Conservation (phyloP, 2,888 invertebrate genomes). For the Drosophila cognata region DNA sequence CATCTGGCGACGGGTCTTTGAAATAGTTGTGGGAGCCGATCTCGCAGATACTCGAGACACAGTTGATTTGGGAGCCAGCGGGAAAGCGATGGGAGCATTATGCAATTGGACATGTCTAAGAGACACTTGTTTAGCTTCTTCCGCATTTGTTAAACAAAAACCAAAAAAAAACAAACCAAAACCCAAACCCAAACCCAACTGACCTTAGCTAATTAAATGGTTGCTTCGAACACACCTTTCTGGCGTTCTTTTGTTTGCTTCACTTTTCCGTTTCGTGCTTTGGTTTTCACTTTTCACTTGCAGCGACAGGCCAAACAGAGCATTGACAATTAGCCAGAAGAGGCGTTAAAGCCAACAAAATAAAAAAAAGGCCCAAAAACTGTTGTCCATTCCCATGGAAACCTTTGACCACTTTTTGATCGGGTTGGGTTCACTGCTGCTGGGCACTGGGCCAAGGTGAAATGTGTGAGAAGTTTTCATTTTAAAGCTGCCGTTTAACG, state of each 20-base stretch:
- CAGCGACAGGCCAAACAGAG: slow-evolving; percentile 52
- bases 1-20: slow-evolving; percentile 41
- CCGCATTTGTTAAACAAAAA: slow-evolving; percentile 14
- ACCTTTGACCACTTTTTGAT: slow-evolving; percentile 30
- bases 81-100: slow-evolving; percentile 18
- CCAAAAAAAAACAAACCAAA: neutral
- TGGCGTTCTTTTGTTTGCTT: slow-evolving; percentile 15
- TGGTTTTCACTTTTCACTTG: slow-evolving; percentile 44
- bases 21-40: slow-evolving; percentile 53
- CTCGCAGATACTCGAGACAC: slow-evolving; percentile 43
- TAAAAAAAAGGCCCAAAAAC: neutral
- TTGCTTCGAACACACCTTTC: slow-evolving; percentile 22
- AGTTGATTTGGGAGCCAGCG: slow-evolving; percentile 6
- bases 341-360: slow-evolving; percentile 26
- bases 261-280: slow-evolving; percentile 3
- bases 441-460: slow-evolving; percentile 30
- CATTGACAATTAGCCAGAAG: slow-evolving; percentile 54
- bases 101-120: slow-evolving; percentile 39
- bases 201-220: slow-evolving; percentile 62
- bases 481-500: slow-evolving; percentile 13
- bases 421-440: slow-evolving; percentile 13
- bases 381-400: slow-evolving; percentile 17
- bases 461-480: slow-evolving; percentile 36
- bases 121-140: slow-evolving; percentile 34
- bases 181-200: slow-evolving; percentile 37